Evolutionary conservation across 2,113 vertebrate species (phyloP), one percentile per base, ranked within the genome.

Genomic region (Geococcyx californianus): DNA sequence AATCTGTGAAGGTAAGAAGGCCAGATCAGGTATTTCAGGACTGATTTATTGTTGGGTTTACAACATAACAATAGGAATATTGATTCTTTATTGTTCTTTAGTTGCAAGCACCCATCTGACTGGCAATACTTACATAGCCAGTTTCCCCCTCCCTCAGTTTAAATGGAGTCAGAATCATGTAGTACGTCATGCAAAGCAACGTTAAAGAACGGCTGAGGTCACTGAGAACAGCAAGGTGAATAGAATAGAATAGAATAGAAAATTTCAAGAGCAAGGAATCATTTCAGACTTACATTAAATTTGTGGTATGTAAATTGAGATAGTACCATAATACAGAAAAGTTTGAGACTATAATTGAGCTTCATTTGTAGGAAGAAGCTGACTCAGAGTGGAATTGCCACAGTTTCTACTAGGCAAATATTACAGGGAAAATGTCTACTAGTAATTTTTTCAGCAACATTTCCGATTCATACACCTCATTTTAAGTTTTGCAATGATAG

Each of bases 141-240:
- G 28, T 26, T 64, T 62, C 49, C 51, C 59, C 16, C 42, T 64
- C 44, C 18, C 17, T 10, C 6, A 44, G 16, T 59, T 90, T 59
- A 17, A 33, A 11, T 3, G 6, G 16, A 79, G 70, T 23, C 52
- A 52, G 40, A 67, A 42, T 2, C 1, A 5, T 4, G 44, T 5
- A 11, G 38, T 19, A 15, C 11, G 6, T 13, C 9, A 2, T 2
- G 10, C 29, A n/a, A 29, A 42, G 34, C 51, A 36, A 13, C 10
- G 1, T 3, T 51, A 38, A 55, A 83, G 82, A 51, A 8, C 0
- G 0, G 19, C n/a, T 55, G 44, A 15, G 34, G 29, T 52, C 31
- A 1, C 5, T 68, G 44, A 60, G 58, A 81, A 33, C 12, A 28
- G 16, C 29, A 18, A 31, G n/a, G 17, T 26, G 34, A 80, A 23